Base-by-base conservation (phyloP, 2,797 vertebrate genomes). In the Odontamblyopus rebecca region DNA sequence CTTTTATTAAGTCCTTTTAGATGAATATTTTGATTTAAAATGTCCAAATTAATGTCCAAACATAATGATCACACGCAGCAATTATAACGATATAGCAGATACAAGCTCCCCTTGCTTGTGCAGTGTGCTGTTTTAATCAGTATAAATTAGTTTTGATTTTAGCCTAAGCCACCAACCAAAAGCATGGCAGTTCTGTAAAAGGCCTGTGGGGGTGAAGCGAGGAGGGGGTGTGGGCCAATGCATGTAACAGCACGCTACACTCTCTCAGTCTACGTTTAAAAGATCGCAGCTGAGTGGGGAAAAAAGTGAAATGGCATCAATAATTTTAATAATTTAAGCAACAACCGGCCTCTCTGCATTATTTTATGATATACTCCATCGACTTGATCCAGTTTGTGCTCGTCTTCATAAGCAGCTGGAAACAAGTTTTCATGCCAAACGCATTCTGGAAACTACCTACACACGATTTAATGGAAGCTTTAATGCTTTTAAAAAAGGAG, bases 321-420 rank as follows among this genome's bases (percentile, higher is more conserved):
- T 89, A 85, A 86, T 74, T 83, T 48, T 80, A 85, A 88, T 86
- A 66, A 12, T 86, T 88, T 79, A 79, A 77, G 72, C 12, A 66
- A 61, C 50, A 76, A 79, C 80, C 27, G 59, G 68, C 76, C 61
- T 3, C 26, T 38, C 67, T 69, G 63, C 19, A 15, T 70, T 54
- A 57, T 18, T n/a, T 67, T 75, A 41, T 44, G 61, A 74, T 72
- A 73, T 32, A 62, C 62, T 74, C 69, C 68, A 61, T 61, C 18
- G 68, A 63, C 65, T 80, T 53, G 7, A 74, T 75, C 83, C 61
- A 71, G 79, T 86, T 67, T 0, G 5, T 76, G 69, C 82, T 80
- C 1, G 87, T 50, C 80, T 66, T 32, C 63, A 70, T 30, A 63
- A 67, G 27, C 57, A 27, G 12, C 12, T 63, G 27, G 72, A 61